Evolutionary conservation across 1,140 invertebrate species (phyloP).

Genomic region (Latrodectus geometricus): DNA sequence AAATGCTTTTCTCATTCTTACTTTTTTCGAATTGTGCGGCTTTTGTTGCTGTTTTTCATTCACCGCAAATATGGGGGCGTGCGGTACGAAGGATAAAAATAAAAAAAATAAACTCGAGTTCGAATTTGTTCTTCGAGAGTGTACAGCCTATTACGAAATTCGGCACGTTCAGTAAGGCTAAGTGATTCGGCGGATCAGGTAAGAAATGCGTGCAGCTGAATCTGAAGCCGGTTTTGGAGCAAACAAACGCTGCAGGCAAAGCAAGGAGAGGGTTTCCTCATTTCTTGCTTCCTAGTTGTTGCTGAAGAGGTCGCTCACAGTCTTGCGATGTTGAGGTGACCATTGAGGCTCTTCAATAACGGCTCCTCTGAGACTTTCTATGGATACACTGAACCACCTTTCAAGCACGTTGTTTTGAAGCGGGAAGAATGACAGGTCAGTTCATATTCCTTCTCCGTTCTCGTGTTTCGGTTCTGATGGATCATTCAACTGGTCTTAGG

Average conservation of each 20-base stretch:
- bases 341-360: not conserved
- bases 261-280: not conserved
- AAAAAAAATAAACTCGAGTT: too few relatives aligned
- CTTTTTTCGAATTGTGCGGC: too few relatives aligned
- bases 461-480: not conserved
- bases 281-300: conserved; percentile 24
- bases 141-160: not conserved
- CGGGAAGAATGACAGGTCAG: conserved; percentile 28
- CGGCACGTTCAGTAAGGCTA: conserved; percentile 14
- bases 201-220: conserved; percentile 2
- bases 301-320: conserved; percentile 7
- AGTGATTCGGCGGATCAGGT: conserved; percentile 13
- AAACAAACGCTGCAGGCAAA: conserved; percentile 8
- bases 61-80: too few relatives aligned
- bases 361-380: not conserved
- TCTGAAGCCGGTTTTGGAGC: not conserved
- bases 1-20: too few relatives aligned
- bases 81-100: too few relatives aligned
- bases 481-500: not conserved
- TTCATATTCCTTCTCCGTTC: not conserved
- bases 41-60: too few relatives aligned
- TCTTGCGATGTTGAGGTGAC: not conserved
- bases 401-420: conserved; percentile 18
- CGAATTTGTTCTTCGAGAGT: too few relatives aligned
- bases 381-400: too few relatives aligned